Conservation (phyloP, 1,140 invertebrate species). For the Saccostrea glomerata region DNA sequence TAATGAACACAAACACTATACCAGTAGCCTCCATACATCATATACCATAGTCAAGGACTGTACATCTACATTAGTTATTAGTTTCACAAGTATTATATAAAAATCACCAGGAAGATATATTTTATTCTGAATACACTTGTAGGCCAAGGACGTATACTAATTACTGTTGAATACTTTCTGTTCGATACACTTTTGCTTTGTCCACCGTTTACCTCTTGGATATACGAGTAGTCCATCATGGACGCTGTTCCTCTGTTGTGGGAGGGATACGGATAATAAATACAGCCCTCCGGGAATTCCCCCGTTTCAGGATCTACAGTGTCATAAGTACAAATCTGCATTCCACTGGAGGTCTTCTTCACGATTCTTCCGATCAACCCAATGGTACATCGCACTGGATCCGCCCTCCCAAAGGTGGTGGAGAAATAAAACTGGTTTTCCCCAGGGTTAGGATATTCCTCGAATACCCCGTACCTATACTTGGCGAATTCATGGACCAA, state of each 20-base stretch:
- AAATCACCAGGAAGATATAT: too few species aligned
- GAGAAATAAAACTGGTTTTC: conserved; percentile 78
- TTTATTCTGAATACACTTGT: too few species aligned
- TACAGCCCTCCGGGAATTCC: conserved; percentile 24
- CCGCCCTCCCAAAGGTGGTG: conserved; percentile 38
- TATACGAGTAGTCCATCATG: conserved; percentile 52
- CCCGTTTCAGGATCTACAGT: conserved; percentile 47
- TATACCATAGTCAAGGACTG: too few species aligned
- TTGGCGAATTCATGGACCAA: conserved; percentile 85
- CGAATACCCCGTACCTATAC: conserved; percentile 86
- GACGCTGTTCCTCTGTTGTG: conserved; percentile 38
- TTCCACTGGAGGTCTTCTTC: neutral
- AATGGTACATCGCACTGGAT: conserved; percentile 45
- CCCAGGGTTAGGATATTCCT: conserved; percentile 83
- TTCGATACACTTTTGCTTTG: neutral
- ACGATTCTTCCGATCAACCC: conserved; percentile 38
- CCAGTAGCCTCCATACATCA: too few species aligned
- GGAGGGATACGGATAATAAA: conserved; percentile 47
- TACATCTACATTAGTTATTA: too few species aligned
- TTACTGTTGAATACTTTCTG: neutral
- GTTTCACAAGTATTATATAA: too few species aligned
- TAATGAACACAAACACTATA: too few species aligned
- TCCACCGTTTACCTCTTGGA: conserved; percentile 42
- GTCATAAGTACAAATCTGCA: neutral
- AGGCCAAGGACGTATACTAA: too few species aligned